Base-by-base conservation (phyloP, 2,888 invertebrate species). In the Entomobrya proxima region DNA sequence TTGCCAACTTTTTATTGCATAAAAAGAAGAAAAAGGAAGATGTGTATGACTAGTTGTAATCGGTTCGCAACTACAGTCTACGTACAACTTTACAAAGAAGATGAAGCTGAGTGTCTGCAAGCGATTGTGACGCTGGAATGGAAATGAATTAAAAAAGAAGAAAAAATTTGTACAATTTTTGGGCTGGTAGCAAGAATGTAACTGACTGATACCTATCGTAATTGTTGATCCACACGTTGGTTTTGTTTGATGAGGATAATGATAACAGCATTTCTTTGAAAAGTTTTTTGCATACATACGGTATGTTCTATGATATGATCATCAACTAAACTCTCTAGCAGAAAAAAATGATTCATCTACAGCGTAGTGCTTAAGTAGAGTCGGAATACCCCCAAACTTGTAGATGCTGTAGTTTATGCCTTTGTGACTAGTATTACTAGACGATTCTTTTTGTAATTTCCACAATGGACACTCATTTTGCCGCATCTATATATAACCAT, bases 331-430 rank as follows among this genome's bases (percentile, higher is more conserved):
- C n/a, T n/a, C n/a, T 47, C 47, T n/a, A 44, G 44, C 44, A 13
- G 13, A 47, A n/a, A 47, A 37, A 47, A 61, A 64, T 78, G 69
- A 79, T 67, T 69, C 67, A 79, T 79, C 37, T 67, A 9, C 21
- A 21, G n/a, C n/a, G n/a, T n/a, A 64, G 7, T 13, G 61, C 30
- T 37, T 35, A 37, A n/a, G n/a, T n/a, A n/a, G n/a, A n/a, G 32
- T 58, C 67, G 52, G 69, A 69, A 79, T 78, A 78, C 32, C 67
- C 79, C 79, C 50, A 79, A 50, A 72, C 21, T 37, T 64, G 13
- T 18, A 18, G 1, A 18, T 21, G 21, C 37, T 37, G 64, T 11
- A 1, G 1, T 7, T 64, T 64, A 11, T 64, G 30, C 4, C 35
- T 64, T 7, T 15, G 13, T n/a, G 13, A 47, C 13, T 13, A 47